Evolutionary conservation across 2,113 vertebrate species (phyloP).

Genomic region (Cephalophus harveyi): DNA sequence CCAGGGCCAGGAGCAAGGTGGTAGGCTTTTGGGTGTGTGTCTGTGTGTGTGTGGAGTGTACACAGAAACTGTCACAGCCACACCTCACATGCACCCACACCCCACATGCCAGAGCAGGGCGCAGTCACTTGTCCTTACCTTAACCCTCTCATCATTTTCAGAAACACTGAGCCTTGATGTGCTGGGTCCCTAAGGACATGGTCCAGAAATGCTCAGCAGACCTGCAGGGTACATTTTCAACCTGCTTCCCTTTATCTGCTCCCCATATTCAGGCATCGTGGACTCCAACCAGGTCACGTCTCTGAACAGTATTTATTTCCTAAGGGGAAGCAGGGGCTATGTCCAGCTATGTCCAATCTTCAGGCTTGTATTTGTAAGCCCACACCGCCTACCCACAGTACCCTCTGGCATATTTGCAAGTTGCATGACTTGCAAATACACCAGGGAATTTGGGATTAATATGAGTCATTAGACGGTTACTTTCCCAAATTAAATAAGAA

Average conservation of each 20-base stretch:
- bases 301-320: neutral
- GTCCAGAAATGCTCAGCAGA: neutral
- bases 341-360: neutral
- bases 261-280: neutral
- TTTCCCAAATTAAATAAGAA: neutral
- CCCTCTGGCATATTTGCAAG: neutral
- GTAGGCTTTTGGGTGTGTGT: neutral
- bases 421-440: neutral
- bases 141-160: neutral
- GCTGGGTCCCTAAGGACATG: neutral
- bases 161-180: neutral
- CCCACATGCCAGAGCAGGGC: conserved; percentile 31
- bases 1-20: neutral
- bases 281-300: neutral
- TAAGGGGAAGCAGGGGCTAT: neutral
- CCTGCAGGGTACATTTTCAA: neutral
- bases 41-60: neutral
- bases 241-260: neutral
- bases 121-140: neutral
- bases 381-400: neutral
- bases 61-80: conserved; percentile 56
- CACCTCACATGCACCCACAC: conserved; percentile 37
- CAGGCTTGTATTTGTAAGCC: neutral
- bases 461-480: neutral
- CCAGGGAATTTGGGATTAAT: neutral